phyloP scores from a whole-genome alignment of 2,888 invertebrate genomes.

The Agrotis exclamationis region DNA sequence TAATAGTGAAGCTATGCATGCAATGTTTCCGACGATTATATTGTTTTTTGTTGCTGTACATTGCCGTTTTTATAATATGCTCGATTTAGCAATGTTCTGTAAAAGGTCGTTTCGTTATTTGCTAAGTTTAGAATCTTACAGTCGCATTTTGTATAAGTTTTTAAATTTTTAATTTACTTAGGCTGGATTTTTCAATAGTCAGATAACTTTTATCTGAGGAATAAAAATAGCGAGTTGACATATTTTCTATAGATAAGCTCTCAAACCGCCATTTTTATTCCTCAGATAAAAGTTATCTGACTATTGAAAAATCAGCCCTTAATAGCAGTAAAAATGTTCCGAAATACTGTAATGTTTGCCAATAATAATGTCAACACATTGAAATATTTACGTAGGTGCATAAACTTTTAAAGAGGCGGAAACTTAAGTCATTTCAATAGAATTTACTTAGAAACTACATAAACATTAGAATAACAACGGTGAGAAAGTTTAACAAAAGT shows the following conservation, averaged over 20 bases:
- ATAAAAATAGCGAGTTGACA: too few relatives aligned
- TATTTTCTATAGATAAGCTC: too few relatives aligned
- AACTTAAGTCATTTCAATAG: neutral
- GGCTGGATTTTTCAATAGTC: too few relatives aligned
- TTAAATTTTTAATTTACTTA: too few relatives aligned
- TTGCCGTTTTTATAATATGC: constrained; percentile 45
- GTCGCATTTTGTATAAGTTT: neutral
- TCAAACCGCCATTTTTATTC: too few relatives aligned
- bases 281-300: too few relatives aligned
- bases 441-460: neutral
- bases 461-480: neutral
- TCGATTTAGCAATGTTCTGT: constrained; percentile 41
- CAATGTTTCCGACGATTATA: constrained; percentile 75
- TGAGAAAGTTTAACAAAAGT: neutral
- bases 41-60: constrained; percentile 53
- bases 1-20: constrained; percentile 70
- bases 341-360: neutral
- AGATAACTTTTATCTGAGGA: too few relatives aligned
- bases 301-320: too few relatives aligned
- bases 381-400: neutral
- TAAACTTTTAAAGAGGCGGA: neutral
- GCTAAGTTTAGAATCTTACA: constrained; percentile 10
- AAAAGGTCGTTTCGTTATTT: constrained; percentile 20
- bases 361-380: neutral
- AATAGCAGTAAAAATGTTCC: neutral